These are phyloP conservation scores for Dicranocentrus wangi DNA, from an alignment of 2,888 invertebrate species.

Conservation along the genomic window DNA sequence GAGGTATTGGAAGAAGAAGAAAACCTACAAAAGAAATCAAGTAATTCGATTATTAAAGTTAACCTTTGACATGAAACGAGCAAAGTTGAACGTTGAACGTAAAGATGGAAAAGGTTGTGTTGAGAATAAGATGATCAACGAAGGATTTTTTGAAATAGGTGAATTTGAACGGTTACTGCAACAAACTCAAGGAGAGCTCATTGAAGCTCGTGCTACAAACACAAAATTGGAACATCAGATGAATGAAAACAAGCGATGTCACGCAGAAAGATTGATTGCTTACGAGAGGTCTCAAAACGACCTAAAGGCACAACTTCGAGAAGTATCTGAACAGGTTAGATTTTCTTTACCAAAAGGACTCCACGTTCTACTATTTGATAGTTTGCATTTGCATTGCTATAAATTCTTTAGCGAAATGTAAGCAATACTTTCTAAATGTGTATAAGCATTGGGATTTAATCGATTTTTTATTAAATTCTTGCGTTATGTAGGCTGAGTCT, in stretches of 20 bases:
- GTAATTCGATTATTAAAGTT: constrained; percentile 51
- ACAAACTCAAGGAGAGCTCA: constrained; percentile 69
- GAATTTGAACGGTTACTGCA: constrained; percentile 68
- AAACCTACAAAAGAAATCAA: constrained; percentile 56
- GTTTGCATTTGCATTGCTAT: too few species aligned
- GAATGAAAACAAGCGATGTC: constrained; percentile 45
- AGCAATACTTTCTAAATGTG: background rate
- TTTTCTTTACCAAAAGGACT: too few species aligned
- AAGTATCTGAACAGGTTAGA: constrained; percentile 62
- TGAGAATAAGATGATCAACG: too few species aligned
- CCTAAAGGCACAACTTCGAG: constrained; percentile 48
- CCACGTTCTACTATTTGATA: too few species aligned
- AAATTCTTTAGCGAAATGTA: too few species aligned
- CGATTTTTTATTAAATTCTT: constrained; percentile 13
- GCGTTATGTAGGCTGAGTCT: constrained; percentile 45
- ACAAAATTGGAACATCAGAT: constrained; percentile 69
- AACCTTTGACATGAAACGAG: too few species aligned
- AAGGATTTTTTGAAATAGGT: constrained; percentile 55
- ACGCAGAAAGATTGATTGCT: constrained; percentile 61
- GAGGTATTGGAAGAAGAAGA: constrained; percentile 49
- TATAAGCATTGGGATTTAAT: background rate
- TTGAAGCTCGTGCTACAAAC: constrained; percentile 65
- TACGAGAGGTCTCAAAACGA: constrained; percentile 61
- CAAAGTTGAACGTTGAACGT: too few species aligned
- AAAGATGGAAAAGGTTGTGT: too few species aligned